These are phyloP conservation scores for Campoplex capitator DNA, from an alignment of 2,888 invertebrate species.

Conservation along the genomic window DNA sequence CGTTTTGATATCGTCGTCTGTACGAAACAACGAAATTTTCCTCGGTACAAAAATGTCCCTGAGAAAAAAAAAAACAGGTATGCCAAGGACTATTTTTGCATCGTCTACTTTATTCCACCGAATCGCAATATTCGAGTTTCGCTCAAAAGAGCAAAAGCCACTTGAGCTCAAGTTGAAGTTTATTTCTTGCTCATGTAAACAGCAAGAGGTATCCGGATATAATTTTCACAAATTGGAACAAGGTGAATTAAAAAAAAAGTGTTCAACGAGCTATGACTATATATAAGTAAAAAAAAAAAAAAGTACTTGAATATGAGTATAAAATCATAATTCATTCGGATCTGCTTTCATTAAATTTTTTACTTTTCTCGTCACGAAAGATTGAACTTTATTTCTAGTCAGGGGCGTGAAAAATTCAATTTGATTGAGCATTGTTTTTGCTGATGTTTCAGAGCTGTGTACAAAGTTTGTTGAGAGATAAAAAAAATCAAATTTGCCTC, in stretches of 20 bases:
- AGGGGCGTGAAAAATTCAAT: too few species aligned
- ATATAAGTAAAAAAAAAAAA: slow-evolving; percentile 10
- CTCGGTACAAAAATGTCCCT: slow-evolving; percentile 14
- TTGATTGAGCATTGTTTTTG: too few species aligned
- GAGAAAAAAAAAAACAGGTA: slow-evolving; percentile 52
- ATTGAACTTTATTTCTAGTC: too few species aligned
- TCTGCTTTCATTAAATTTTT: too few species aligned
- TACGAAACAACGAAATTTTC: slow-evolving; percentile 42
- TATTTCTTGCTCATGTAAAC: slow-evolving; percentile 55
- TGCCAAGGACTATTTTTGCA: slow-evolving; percentile 27
- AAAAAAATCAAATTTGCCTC: neutral
- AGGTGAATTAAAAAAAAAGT: neutral
- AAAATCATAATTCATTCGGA: neutral
- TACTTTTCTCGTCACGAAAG: too few species aligned
- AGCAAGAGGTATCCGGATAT: neutral
- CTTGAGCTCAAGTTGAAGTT: slow-evolving; percentile 60
- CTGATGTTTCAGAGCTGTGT: too few species aligned
- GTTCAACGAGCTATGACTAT: slow-evolving; percentile 3
- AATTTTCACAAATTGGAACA: neutral
- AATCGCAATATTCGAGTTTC: slow-evolving; percentile 33
- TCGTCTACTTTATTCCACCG: slow-evolving; percentile 1
- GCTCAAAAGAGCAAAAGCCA: slow-evolving; percentile 43
- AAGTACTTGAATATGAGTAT: neutral
- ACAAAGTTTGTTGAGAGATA: neutral
- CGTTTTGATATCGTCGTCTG: slow-evolving; percentile 46